These are phyloP conservation scores for Palloptera scutellata DNA, from an alignment of 2,888 invertebrate genomes.

Conservation along the genomic window DNA sequence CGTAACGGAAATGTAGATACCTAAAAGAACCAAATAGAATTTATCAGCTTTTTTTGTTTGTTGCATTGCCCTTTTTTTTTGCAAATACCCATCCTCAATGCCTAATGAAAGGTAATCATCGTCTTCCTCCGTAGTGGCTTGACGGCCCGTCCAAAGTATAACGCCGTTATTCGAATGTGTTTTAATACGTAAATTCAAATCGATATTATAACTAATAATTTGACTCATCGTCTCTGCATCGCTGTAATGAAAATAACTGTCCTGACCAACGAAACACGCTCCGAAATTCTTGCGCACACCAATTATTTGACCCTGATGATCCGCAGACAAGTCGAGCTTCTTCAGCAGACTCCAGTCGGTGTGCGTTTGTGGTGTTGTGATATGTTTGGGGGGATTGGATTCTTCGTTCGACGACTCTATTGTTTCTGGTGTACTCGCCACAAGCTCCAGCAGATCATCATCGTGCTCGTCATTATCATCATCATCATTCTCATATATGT, in stretches of 20 bases:
- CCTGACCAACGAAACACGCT: constrained; percentile 83
- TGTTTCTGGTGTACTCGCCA: constrained; percentile 11
- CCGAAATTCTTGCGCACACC: constrained; percentile 61
- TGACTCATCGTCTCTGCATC: constrained; percentile 87
- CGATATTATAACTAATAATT: constrained; percentile 83
- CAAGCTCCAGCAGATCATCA: constrained; percentile 44
- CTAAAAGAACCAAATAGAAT: constrained; percentile 39
- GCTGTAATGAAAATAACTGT: constrained; percentile 88
- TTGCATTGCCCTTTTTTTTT: not conserved
- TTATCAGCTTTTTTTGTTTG: not conserved
- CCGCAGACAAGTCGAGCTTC: constrained; percentile 54
- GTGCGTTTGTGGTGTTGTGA: constrained; percentile 49
- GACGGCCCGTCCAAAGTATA: constrained; percentile 84
- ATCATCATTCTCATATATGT: constrained; percentile 25
- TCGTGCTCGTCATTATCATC: constrained; percentile 37
- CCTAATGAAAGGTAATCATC: constrained; percentile 87
- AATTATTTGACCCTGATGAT: constrained; percentile 50
- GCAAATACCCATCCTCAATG: constrained; percentile 73
- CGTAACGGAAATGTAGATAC: constrained; percentile 72
- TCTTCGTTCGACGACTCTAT: constrained; percentile 17
- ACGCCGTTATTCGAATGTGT: constrained; percentile 76
- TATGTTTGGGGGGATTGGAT: constrained; percentile 21
- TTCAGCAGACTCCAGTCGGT: constrained; percentile 58
- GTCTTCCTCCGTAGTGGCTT: constrained; percentile 66
- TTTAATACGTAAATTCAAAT: constrained; percentile 88